Evolutionary conservation across 2,888 invertebrate genomes (phyloP), one percentile per base, ranked within the genome.

Genomic region (Dione juno): DNA sequence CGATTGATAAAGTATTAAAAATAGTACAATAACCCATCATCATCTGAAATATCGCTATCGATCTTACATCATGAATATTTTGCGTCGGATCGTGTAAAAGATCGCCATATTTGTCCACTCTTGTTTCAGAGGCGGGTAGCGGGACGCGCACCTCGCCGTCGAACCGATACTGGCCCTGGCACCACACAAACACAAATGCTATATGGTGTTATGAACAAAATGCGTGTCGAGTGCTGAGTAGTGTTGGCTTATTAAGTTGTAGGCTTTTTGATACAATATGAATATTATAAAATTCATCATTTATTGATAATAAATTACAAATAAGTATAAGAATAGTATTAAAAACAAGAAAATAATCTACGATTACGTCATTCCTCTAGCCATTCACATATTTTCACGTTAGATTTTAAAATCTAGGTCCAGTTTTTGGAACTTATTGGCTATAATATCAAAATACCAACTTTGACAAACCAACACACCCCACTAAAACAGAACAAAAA

Each of bases 81-180:
- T 93, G 90, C 80, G 88, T 89, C 61, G 93, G 92, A 76, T 93
- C 93, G 79, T 92, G 89, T 75, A 92, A 79, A 79, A 93, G 88
- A 75, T 93, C 93, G 8, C 93, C 93, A 80, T 82, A 93, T 75
- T 87, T 84, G 82, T 93, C 93, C 89, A 96, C 95, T 90, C 95
- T 95, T 86, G 96, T 94, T 85, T 96, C 96, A 82, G 95, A 94
- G 82, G 96, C 95, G 75, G 96, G 96, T 83, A 97, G 94, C 86
- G 95, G 95, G 81, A 95, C 93, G 85, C 95, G 95, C 87, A 96
- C 96, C 94, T 97, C 98, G 87, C 96, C 96, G 91, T 97, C 97
- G 94, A 97, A 97, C 84, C 97, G 95, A 93, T 97, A 97, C 93
- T 97, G 97, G 93, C 97, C 97, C 96, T 97, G 95, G 78, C 84